Percentiles rank a stretch among this genome's conserved stretches.
phyloP scores from a whole-genome alignment of 2,113 vertebrate genomes.

The Nipponia nippon region DNA sequence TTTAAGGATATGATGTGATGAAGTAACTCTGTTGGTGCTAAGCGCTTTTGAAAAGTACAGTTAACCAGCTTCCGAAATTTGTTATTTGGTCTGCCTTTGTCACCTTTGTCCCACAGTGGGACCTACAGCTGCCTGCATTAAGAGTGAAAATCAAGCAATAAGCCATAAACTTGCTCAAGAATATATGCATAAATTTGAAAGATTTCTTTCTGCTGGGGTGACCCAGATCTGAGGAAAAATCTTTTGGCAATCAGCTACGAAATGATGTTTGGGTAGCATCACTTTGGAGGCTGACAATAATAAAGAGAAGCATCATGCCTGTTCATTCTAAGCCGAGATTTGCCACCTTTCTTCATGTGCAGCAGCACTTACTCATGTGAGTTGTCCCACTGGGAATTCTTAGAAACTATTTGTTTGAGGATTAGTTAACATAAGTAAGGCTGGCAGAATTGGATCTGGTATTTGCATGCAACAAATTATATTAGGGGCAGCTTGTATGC shows the following conservation, averaged over 20 bases:
- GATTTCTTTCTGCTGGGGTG: neutral
- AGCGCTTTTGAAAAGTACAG: constrained; percentile 35
- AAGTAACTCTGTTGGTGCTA: constrained; percentile 4
- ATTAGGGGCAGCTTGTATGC: constrained; percentile 6
- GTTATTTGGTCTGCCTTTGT: constrained; percentile 43
- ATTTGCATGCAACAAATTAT: constrained; percentile 33
- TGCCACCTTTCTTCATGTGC: neutral
- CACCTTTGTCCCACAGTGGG: neutral
- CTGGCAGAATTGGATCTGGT: constrained; percentile 19
- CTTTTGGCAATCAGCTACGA: neutral
- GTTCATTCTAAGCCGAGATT: neutral
- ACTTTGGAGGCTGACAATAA: neutral
- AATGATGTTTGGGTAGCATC: neutral
- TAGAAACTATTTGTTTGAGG: constrained; percentile 14
- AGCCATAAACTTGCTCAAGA: constrained; percentile 10
- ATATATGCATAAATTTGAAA: neutral
- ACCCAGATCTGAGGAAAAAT: neutral
- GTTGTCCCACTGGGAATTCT: constrained; percentile 2
- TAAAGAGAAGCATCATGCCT: neutral
- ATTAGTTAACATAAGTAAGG: constrained; percentile 35
- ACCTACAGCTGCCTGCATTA: neutral
- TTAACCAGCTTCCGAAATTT: constrained; percentile 42
- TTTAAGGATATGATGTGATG: neutral
- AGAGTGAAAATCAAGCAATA: neutral
- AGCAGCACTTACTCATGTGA: neutral